Evolutionary conservation across 1,140 invertebrate species (phyloP).

Genomic region (Spodoptera frugiperda): DNA sequence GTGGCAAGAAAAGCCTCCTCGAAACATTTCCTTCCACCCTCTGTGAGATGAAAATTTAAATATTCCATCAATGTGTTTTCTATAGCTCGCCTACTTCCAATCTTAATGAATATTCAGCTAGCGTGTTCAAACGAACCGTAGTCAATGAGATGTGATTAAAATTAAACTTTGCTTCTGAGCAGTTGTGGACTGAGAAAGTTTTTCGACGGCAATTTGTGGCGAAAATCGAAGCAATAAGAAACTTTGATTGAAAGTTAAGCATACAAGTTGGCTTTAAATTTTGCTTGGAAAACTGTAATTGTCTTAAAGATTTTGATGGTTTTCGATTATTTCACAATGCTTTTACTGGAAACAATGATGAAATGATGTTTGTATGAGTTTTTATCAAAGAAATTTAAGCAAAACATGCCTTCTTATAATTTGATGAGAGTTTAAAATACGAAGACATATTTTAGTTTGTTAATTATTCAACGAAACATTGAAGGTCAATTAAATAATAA

Average conservation of each 20-base stretch:
- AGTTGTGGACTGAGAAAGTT: not conserved
- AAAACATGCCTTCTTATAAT: too few relatives aligned
- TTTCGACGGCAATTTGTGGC: not conserved
- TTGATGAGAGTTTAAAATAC: too few relatives aligned
- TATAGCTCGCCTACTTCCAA: not conserved
- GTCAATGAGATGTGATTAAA: constrained; percentile 31
- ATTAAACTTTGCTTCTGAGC: constrained; percentile 16
- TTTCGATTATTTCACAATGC: too few relatives aligned
- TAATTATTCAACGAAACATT: too few relatives aligned
- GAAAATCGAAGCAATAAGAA: not conserved
- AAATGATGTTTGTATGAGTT: too few relatives aligned
- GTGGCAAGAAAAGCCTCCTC: not conserved
- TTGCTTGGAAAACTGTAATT: constrained; percentile 1
- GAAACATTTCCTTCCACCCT: too few relatives aligned
- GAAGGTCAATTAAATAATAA: not conserved
- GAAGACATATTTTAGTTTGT: too few relatives aligned
- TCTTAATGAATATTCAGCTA: constrained; percentile 30
- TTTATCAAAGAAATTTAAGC: too few relatives aligned
- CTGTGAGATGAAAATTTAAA: not conserved
- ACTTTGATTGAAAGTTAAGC: constrained; percentile 25
- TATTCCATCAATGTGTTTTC: constrained; percentile 2
- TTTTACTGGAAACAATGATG: too few relatives aligned
- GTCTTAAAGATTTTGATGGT: not conserved
- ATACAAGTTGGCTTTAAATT: constrained; percentile 4
- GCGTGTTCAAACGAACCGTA: constrained; percentile 12